phyloP scores from a whole-genome alignment of 2,113 vertebrate species.

The Cacatua alba region DNA sequence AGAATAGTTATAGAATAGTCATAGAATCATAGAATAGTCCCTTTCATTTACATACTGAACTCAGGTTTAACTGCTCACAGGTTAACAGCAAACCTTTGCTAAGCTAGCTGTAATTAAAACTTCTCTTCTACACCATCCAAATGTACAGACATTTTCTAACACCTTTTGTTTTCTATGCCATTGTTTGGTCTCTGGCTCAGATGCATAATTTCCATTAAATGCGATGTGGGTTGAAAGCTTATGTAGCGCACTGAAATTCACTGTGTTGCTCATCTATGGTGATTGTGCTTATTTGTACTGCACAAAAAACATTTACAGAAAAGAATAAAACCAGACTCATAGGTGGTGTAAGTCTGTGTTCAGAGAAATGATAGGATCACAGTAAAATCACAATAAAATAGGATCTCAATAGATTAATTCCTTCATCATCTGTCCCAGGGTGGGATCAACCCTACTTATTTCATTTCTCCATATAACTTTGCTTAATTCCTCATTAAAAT shows the following conservation, averaged over 20 bases:
- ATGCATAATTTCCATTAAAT: constrained; percentile 29
- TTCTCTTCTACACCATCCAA: not conserved
- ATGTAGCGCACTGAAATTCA: not conserved
- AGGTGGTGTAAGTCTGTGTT: not conserved
- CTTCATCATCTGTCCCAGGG: not conserved
- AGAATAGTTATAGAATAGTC: too few species aligned
- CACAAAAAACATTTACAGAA: not conserved
- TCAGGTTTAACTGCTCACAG: not conserved
- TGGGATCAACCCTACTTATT: not conserved
- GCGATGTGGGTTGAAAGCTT: not conserved
- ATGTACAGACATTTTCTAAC: not conserved
- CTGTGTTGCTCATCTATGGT: not conserved
- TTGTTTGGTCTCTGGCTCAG: not conserved
- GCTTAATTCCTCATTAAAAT: not conserved
- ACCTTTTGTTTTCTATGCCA: not conserved
- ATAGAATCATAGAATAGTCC: too few species aligned
- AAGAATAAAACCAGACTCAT: not conserved
- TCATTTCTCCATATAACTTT: not conserved
- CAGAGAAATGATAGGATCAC: not conserved
- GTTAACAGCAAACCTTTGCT: not conserved
- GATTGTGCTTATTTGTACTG: not conserved
- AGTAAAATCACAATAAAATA: not conserved
- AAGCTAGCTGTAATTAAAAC: not conserved
- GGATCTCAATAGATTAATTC: not conserved
- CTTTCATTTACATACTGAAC: not conserved